phyloP scores from a whole-genome alignment of 1,140 invertebrate genomes.

The Drosophila gunungcola region DNA sequence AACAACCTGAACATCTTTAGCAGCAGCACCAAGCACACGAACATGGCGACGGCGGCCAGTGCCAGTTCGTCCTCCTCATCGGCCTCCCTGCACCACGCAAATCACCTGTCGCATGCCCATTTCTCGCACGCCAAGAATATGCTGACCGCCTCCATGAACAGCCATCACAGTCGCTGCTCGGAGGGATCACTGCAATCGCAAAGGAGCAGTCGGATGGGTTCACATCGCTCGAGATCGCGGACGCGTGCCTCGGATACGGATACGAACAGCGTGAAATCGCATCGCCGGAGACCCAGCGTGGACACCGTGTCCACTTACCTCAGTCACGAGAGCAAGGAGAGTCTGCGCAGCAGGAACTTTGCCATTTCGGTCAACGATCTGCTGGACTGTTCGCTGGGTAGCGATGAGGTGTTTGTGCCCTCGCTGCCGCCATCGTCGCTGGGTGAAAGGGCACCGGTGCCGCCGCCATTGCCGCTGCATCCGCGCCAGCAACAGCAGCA shows the following conservation, averaged over 20 bases:
- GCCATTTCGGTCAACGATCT: conserved; percentile 88
- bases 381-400: conserved; percentile 89
- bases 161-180: conserved; percentile 82
- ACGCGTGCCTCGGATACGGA: conserved; percentile 86
- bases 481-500: conserved; percentile 58
- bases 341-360: conserved; percentile 83
- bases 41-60: conserved; percentile 27
- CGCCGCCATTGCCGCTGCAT: conserved; percentile 70
- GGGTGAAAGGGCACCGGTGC: conserved; percentile 74
- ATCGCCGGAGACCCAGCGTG: conserved; percentile 90
- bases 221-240: conserved; percentile 79
- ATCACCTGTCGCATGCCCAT: conserved; percentile 41
- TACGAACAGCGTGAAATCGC: conserved; percentile 89
- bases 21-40: conserved; percentile 85
- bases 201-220: conserved; percentile 82
- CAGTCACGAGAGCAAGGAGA: conserved; percentile 92
- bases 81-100: conserved; percentile 37
- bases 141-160: conserved; percentile 81
- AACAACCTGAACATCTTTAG: conserved; percentile 92
- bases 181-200: conserved; percentile 80
- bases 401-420: conserved; percentile 88
- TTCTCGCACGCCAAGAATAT: conserved; percentile 79
- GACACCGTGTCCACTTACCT: conserved; percentile 95
- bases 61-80: conserved; percentile 42
- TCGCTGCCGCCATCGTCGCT: conserved; percentile 77